Evolutionary conservation across 2,888 invertebrate genomes (phyloP).

Genomic region (Pycnomerus fuliginosus): DNA sequence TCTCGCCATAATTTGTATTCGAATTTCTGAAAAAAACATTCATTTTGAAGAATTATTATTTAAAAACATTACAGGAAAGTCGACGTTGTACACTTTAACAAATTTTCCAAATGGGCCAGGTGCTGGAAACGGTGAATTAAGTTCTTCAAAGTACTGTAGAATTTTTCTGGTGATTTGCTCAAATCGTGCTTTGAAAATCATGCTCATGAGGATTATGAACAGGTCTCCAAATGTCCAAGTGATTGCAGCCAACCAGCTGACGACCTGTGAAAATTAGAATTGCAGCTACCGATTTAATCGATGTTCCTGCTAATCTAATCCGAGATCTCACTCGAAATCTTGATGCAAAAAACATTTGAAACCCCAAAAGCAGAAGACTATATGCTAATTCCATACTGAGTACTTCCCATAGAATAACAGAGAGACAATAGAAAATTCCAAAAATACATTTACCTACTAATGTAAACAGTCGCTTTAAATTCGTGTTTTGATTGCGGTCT

Average conservation of each 20-base stretch:
- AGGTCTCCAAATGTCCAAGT: conserved; percentile 72
- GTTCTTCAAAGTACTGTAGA: conserved; percentile 1
- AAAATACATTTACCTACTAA: too few species aligned
- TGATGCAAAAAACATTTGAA: background rate
- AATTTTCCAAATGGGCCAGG: background rate
- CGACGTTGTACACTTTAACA: conserved; percentile 9
- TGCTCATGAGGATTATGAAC: conserved; percentile 67
- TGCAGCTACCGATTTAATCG: background rate
- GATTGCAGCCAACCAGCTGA: conserved; percentile 42
- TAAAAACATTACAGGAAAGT: conserved; percentile 7
- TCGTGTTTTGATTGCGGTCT: too few species aligned
- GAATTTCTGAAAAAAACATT: conserved; percentile 52
- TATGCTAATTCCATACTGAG: background rate
- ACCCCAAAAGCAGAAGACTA: background rate
- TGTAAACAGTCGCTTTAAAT: too few species aligned
- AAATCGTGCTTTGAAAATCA: conserved; percentile 65
- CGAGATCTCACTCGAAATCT: background rate
- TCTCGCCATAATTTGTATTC: conserved; percentile 42
- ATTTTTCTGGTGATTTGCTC: conserved; percentile 46
- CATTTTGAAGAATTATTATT: background rate
- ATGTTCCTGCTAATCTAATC: background rate
- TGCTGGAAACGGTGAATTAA: background rate
- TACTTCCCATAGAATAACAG: background rate
- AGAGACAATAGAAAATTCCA: background rate
- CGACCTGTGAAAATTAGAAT: conserved; percentile 24